Evolutionary conservation across 2,888 invertebrate species (phyloP).

Genomic region (Cancer borealis): DNA sequence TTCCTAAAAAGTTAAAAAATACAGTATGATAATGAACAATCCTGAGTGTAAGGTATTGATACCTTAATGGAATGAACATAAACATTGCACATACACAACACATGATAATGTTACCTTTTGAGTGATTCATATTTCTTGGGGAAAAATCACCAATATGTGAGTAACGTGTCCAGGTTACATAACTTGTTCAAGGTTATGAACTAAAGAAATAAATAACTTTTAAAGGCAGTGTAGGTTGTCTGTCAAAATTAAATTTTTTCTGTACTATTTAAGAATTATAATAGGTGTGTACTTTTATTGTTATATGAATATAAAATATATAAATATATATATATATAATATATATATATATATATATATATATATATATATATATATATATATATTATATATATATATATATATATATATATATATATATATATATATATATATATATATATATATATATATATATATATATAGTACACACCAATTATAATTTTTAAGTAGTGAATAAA

Average conservation of each 20-base stretch:
- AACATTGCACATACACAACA: neutral
- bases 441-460: constrained; percentile 6
- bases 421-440: neutral
- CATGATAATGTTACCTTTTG: neutral
- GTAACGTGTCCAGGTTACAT: too few species aligned
- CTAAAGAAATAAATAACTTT: too few species aligned
- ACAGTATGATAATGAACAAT: neutral
- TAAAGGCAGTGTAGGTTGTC: too few species aligned
- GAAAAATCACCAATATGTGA: too few species aligned
- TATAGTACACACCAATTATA: neutral
- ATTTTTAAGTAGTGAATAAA: too few species aligned
- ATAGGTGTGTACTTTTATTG: too few species aligned
- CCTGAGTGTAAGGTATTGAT: neutral
- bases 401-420: neutral
- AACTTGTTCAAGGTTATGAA: too few species aligned
- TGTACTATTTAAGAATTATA: too few species aligned
- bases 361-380: too few species aligned
- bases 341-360: neutral
- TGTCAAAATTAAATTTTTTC: too few species aligned
- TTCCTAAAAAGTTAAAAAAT: neutral
- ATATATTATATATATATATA: neutral
- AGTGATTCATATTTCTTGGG: too few species aligned
- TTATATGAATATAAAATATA: neutral
- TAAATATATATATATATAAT: neutral
- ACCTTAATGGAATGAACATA: neutral